phyloP scores from a whole-genome alignment of 2,113 vertebrate species.

The Capreolus pygargus region DNA sequence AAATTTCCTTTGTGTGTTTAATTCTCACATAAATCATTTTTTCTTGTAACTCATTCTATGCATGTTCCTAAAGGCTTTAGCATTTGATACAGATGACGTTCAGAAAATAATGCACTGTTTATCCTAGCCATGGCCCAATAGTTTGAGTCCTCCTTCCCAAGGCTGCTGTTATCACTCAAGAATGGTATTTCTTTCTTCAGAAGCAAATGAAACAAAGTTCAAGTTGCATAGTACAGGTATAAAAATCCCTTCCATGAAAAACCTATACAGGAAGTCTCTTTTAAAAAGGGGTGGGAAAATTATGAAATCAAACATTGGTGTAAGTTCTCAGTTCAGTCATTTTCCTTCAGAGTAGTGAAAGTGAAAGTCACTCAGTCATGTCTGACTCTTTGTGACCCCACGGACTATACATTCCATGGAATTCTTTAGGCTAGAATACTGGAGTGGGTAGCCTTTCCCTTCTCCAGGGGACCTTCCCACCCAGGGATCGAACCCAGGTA shows the following conservation, averaged over 20 bases:
- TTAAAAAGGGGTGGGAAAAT: background rate
- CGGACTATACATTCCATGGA: background rate
- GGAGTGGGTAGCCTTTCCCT: background rate
- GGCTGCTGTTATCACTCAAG: background rate
- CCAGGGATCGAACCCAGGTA: background rate
- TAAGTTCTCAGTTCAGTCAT: background rate
- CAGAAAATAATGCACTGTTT: background rate
- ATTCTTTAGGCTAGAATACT: background rate
- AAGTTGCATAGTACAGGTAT: background rate
- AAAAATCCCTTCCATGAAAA: background rate
- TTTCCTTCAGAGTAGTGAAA: background rate
- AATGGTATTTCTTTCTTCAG: background rate
- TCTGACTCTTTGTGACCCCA: rapidly evolving
- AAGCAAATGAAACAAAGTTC: background rate
- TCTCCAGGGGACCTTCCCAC: background rate
- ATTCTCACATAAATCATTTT: background rate
- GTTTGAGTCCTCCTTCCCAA: background rate
- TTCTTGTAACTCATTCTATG: background rate
- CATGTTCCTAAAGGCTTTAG: background rate
- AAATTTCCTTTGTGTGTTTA: background rate
- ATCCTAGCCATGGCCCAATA: background rate
- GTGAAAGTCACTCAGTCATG: background rate
- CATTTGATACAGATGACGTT: background rate
- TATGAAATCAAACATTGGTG: background rate
- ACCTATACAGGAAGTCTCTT: background rate